A percentile compares a stretch with the other conserved stretches of the same genome.
phyloP scores from a whole-genome alignment of 2,888 invertebrate genomes.

The Marronus borbonicus region DNA sequence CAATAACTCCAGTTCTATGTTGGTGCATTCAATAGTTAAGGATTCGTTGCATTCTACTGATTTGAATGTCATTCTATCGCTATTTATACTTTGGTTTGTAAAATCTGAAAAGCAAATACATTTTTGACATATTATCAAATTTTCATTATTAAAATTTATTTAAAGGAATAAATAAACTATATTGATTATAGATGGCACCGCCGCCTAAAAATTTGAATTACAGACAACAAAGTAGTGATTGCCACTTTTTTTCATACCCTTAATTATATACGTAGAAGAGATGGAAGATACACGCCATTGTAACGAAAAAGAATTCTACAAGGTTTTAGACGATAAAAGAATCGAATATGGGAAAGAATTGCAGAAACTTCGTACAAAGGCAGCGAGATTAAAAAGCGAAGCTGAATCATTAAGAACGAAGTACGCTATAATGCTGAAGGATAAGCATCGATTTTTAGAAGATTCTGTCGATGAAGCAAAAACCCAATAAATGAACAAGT shows the following conservation, averaged over 20 bases:
- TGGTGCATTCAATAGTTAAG: conserved; percentile 61
- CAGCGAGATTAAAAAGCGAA: not conserved
- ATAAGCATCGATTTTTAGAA: not conserved
- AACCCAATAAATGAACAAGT: too few relatives aligned
- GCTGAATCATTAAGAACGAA: conserved; percentile 4
- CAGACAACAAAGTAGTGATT: too few relatives aligned
- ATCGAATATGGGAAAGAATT: not conserved
- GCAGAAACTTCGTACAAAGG: conserved; percentile 5
- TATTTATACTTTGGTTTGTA: conserved; percentile 43
- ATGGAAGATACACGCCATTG: not conserved
- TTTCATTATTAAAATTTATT: not conserved
- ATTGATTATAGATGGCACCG: too few relatives aligned
- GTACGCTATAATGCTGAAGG: not conserved
- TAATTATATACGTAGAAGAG: not conserved
- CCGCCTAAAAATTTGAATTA: too few relatives aligned
- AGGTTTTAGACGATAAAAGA: not conserved
- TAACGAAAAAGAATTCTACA: not conserved
- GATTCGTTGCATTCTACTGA: conserved; percentile 54
- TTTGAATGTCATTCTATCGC: conserved; percentile 51
- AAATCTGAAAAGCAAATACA: conserved; percentile 53
- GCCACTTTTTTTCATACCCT: too few relatives aligned
- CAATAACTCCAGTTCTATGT: conserved; percentile 73
- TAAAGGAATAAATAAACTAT: not conserved
- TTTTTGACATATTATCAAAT: conserved; percentile 12
- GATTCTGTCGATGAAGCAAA: not conserved